A percentile compares a stretch with the other conserved stretches of the same genome.
These are phyloP conservation scores for Diploptera punctata DNA, from an alignment of 2,888 invertebrate species.

Conservation along the genomic window DNA sequence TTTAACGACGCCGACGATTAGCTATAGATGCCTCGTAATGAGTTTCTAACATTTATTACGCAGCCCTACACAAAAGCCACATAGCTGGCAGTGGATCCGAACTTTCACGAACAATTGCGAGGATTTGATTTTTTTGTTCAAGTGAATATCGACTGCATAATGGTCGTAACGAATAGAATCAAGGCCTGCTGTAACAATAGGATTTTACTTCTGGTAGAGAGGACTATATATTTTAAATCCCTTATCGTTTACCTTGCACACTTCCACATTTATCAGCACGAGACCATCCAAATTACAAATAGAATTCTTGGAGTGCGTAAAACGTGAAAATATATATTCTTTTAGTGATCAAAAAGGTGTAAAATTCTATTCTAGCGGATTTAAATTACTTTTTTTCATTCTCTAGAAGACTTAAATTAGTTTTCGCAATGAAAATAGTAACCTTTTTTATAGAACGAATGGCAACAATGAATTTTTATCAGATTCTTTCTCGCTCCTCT, in stretches of 20 bases:
- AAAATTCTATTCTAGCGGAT: constrained; percentile 22
- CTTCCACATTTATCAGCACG: neutral
- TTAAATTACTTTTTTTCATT: constrained; percentile 12
- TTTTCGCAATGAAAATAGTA: neutral
- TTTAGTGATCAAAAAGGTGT: constrained; percentile 14
- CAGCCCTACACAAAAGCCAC: too few relatives aligned
- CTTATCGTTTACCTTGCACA: constrained; percentile 21
- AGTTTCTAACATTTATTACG: too few relatives aligned
- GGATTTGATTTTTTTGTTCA: constrained; percentile 1
- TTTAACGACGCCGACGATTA: too few relatives aligned
- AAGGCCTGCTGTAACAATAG: neutral
- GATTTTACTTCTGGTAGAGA: neutral
- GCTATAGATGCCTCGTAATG: too few relatives aligned
- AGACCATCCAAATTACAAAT: constrained; percentile 3
- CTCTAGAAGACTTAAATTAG: neutral
- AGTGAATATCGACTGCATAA: constrained; percentile 7
- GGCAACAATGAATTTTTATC: neutral
- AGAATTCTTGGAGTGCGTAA: neutral
- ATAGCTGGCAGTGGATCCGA: too few relatives aligned
- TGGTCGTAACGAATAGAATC: neutral
- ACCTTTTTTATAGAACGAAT: neutral
- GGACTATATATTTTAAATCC: constrained; percentile 21
- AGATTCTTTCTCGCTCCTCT: neutral
- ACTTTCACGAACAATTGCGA: neutral
- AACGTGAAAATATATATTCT: constrained; percentile 19